Evolutionary conservation across 2,888 invertebrate species (phyloP).

Genomic region (Flabesymbios commensalis): DNA sequence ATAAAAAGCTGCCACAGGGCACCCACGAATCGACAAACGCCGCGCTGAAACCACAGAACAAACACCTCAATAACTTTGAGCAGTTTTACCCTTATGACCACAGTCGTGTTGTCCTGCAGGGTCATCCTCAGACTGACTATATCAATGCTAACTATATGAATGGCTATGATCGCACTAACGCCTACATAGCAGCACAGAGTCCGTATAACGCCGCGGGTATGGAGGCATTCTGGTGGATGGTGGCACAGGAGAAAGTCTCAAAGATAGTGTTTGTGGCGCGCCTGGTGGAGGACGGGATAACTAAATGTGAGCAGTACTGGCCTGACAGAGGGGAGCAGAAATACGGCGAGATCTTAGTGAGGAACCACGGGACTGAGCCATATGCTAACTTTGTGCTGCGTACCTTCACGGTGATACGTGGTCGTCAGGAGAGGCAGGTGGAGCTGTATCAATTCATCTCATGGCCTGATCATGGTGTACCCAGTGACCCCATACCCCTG

Average conservation of each 20-base stretch:
- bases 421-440: conserved; percentile 12
- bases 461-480: conserved; percentile 58
- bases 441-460: conserved; percentile 52
- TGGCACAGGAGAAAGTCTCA: conserved; percentile 61
- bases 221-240: conserved; percentile 65
- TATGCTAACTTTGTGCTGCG: conserved; percentile 83
- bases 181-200: conserved; percentile 65
- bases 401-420: conserved; percentile 35
- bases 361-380: conserved; percentile 84
- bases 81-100: conserved; percentile 59
- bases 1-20: conserved; percentile 48
- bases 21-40: conserved; percentile 37
- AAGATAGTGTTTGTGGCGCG: conserved; percentile 64
- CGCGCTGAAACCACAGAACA: conserved; percentile 42
- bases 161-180: conserved; percentile 58
- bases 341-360: conserved; percentile 84
- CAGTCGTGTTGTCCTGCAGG: conserved; percentile 47
- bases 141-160: conserved; percentile 52
- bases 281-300: conserved; percentile 62
- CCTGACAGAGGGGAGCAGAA: conserved; percentile 69
- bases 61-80: conserved; percentile 50
- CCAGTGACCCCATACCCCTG: conserved; percentile 52
- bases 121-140: conserved; percentile 38
- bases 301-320: conserved; percentile 95
- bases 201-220: conserved; percentile 54